Base-by-base conservation (phyloP, 1,140 invertebrate genomes). In the Nylanderia fulva region DNA sequence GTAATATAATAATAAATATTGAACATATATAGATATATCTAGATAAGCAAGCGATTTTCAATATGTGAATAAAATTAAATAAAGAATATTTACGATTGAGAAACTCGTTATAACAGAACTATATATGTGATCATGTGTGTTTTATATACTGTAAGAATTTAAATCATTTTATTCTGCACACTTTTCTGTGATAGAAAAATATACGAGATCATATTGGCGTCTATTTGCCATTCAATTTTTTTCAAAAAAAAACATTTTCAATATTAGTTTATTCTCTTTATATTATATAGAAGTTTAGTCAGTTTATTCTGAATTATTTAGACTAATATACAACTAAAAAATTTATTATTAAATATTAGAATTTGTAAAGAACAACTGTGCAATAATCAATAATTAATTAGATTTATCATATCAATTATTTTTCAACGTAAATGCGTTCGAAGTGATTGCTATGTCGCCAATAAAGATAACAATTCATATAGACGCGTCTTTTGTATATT, bases 71-170 rank as follows among this genome's bases (percentile, higher is more conserved):
- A 5, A 54, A 71, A 71, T 7, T 27, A 52, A 15, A 33, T 29
- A 54, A 71, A 71, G 24, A 71, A 54, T 29, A 21, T 71, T 71
- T 71, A 54, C 48, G 29, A 6, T 71, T 71, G 18, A 21, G 11
- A 71, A 71, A 36, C 33, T 18, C 29, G 11, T 33, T 54, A n/a
- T n/a, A 71, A n/a, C 29, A 18, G 27, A 54, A 71, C 68, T 36
- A 54, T n/a, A n/a, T n/a, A n/a, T 36, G 68, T n/a, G 42, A 21
- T 52, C 9, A 69, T 5, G 52, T 27, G 18, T 54, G 45, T 52
- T 27, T 15, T 18, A 48, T 48, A 48, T 48, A 29, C 33, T 2
- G 18, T 48, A 18, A 71, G 42, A 71, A 71, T 71, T 54, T 27
- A 27, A 71, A 54, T 21, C 29, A 71, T 54, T 71, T 71, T 54